Conservation (phyloP, 2,888 invertebrate genomes). For the Tetranychus truncatus region DNA sequence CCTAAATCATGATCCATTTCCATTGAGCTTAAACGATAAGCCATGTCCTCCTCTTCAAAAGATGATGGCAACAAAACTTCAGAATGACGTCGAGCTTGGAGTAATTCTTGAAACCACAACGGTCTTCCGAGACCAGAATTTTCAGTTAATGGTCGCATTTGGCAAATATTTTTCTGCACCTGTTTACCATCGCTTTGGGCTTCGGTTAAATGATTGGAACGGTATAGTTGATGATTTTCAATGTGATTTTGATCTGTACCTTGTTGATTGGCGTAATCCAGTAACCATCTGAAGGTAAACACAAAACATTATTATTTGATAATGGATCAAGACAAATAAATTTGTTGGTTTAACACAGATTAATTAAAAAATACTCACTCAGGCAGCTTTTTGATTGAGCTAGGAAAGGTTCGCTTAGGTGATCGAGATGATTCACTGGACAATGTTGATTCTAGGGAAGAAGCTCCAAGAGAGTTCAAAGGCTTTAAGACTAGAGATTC, state of each 20-base stretch:
- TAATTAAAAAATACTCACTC: not conserved
- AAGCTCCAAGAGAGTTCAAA: not conserved
- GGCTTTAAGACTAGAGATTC: not conserved
- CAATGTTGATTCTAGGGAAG: not conserved
- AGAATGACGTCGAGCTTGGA: slow-evolving; percentile 15
- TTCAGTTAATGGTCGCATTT: slow-evolving; percentile 19
- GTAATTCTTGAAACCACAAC: slow-evolving; percentile 20
- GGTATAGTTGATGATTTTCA: not conserved
- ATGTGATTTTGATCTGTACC: not conserved
- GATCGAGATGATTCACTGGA: not conserved
- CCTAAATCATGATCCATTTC: not conserved
- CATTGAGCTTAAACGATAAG: not conserved
- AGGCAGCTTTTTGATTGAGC: not conserved
- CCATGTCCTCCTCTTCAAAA: not conserved
- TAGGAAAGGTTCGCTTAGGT: not conserved
- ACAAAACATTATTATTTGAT: too few species aligned
- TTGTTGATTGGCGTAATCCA: not conserved
- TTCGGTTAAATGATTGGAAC: not conserved
- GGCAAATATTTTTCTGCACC: not conserved
- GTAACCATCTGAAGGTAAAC: not conserved
- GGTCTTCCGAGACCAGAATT: slow-evolving; percentile 16
- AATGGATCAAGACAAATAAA: too few species aligned
- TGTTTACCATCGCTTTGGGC: not conserved
- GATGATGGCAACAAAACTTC: not conserved
- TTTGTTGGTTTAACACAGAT: not conserved